Percentiles rank a stretch among this genome's conserved stretches.
phyloP scores from a whole-genome alignment of 2,113 vertebrate genomes.

The Rhabdomys dilectus region DNA sequence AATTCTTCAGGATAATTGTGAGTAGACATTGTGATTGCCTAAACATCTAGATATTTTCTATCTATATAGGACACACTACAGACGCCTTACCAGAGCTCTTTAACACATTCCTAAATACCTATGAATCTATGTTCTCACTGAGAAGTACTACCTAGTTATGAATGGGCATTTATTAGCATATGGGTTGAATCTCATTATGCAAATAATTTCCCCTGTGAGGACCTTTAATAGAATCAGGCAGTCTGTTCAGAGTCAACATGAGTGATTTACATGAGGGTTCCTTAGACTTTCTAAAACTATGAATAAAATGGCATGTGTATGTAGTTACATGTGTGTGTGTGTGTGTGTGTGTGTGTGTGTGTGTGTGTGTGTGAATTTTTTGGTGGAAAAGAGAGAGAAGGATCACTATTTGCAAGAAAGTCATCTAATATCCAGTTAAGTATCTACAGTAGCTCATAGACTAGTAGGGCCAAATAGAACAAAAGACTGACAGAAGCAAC shows the following conservation, averaged over 20 bases:
- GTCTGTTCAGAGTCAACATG: constrained; percentile 70
- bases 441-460: neutral
- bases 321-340: neutral
- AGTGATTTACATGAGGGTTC: constrained; percentile 65
- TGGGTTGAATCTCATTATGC: constrained; percentile 74
- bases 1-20: neutral
- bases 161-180: constrained; percentile 64
- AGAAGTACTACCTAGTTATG: constrained; percentile 76
- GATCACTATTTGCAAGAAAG: neutral
- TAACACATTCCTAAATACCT: neutral
- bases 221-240: constrained; percentile 59
- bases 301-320: neutral
- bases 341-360: neutral
- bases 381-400: neutral
- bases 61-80: neutral
- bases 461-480: neutral
- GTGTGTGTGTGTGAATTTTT: neutral
- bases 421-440: neutral
- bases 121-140: neutral
- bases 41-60: constrained; percentile 17
- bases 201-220: constrained; percentile 39
- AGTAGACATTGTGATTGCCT: neutral
- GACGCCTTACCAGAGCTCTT: neutral
- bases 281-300: neutral
- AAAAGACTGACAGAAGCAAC: neutral